Base-by-base conservation (phyloP, 2,797 vertebrate species). In the Microctenopoma stevenorrisi region DNA sequence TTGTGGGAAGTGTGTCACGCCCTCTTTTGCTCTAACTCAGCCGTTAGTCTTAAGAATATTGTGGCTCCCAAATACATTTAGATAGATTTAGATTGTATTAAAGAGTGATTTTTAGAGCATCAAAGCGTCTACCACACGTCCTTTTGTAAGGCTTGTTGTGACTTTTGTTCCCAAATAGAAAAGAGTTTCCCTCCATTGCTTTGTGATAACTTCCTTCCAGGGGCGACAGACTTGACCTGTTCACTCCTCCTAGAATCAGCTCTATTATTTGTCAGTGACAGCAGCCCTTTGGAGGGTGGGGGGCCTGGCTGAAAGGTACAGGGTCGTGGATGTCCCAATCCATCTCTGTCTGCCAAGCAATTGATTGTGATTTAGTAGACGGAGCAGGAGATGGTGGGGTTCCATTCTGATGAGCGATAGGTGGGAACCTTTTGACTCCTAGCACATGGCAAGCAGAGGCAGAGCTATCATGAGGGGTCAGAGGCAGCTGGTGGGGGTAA, bases 381-480 rank as follows among this genome's bases (percentile, higher is more conserved):
- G 62, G 89, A 35, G 54, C 73, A 16, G 73, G 86, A 91, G 86
- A 86, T 84, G 85, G 60, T 63, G 61, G 80, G 87, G 78, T 78
- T 87, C 82, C 76, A 83, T 93, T 92, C 88, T 90, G 87, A 86
- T 92, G 93, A 94, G 84, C 89, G 83, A 93, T 93, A 91, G 90
- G 89, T 88, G 86, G 87, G 88, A 50, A 86, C 89, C 86, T 35
- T 67, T 92, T 89, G 92, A 92, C 89, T 91, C 86, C 43, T 72
- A 93, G 82, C 91, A 93, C 94, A 93, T 83, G 89, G 89, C 78
- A 57, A 82, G 85, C 89, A 91, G 85, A 83, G 87, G 84, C 89
- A 79, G 64, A 37, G 64, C 87, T 85, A 82, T 81, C 87, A 91
- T 78, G 88, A 88, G 79, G 84, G 92, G 92, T 93, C 92, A 92